Conservation (phyloP, 1,140 invertebrate species). For the Macrobrachium nipponense region DNA sequence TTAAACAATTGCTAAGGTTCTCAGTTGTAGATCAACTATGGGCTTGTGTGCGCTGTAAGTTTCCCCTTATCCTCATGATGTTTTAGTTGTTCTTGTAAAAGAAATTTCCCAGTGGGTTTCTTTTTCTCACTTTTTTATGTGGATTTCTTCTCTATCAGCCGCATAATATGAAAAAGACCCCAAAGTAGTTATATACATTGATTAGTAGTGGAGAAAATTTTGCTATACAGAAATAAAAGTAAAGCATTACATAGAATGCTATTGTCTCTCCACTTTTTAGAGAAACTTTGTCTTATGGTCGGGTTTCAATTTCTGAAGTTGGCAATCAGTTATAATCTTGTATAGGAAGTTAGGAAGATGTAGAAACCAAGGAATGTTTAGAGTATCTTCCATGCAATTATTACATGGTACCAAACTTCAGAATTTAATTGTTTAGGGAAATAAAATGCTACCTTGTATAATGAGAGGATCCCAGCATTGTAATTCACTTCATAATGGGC, state of each 20-base stretch:
- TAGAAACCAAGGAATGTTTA: slow-evolving; percentile 49
- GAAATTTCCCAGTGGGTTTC: slow-evolving; percentile 28
- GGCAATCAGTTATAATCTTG: slow-evolving; percentile 45
- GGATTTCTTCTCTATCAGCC: slow-evolving; percentile 43
- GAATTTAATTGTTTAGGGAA: slow-evolving; percentile 55
- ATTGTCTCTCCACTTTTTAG: slow-evolving; percentile 48
- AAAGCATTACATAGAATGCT: slow-evolving; percentile 42
- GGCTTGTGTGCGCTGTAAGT: slow-evolving; percentile 45
- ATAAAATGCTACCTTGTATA: slow-evolving; percentile 48
- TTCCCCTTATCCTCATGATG: slow-evolving; percentile 10
- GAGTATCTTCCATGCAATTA: slow-evolving; percentile 48
- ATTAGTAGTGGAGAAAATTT: slow-evolving; percentile 48
- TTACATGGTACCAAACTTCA: slow-evolving; percentile 40
- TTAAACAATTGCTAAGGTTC: background rate
- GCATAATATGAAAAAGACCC: slow-evolving; percentile 40
- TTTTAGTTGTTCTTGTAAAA: slow-evolving; percentile 41
- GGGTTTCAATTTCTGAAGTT: slow-evolving; percentile 30
- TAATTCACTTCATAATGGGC: slow-evolving; percentile 51
- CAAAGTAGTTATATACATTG: slow-evolving; percentile 19
- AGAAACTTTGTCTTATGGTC: slow-evolving; percentile 6
- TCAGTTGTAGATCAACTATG: slow-evolving; percentile 10
- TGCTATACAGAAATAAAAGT: slow-evolving; percentile 32
- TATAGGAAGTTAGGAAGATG: slow-evolving; percentile 35
- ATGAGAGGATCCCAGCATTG: slow-evolving; percentile 47
- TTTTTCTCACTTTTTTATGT: slow-evolving; percentile 42